phyloP scores from a whole-genome alignment of 2,888 invertebrate species.

The Microctonus hyperodae region DNA sequence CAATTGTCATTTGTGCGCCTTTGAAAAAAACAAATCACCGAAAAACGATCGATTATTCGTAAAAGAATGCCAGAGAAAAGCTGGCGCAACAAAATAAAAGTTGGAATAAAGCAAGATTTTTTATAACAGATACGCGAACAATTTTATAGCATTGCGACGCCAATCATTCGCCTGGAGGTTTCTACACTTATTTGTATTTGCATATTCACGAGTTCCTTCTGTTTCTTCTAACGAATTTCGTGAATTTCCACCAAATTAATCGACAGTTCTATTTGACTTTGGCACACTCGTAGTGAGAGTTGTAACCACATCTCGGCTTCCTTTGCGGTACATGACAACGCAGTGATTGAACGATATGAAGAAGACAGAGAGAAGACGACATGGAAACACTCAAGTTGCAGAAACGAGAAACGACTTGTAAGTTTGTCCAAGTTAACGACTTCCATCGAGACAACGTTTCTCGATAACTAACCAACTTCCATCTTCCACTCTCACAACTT shows the following conservation, averaged over 20 bases:
- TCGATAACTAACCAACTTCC: conserved; percentile 52
- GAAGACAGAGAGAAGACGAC: conserved; percentile 1
- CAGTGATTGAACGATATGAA: conserved; percentile 11
- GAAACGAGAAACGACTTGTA: conserved; percentile 34
- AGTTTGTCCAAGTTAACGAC: conserved; percentile 47
- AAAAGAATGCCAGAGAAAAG: not conserved
- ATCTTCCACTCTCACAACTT: conserved; percentile 30
- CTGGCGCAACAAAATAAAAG: not conserved
- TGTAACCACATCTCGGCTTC: conserved; percentile 22
- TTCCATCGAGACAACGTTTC: conserved; percentile 47
- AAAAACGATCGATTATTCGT: conserved; percentile 3
- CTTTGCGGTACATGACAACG: conserved; percentile 11
- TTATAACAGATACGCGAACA: not conserved
- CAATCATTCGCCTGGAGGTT: not conserved
- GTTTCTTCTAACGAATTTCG: not conserved
- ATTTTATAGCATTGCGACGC: not conserved
- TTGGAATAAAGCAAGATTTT: not conserved
- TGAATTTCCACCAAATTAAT: conserved; percentile 40
- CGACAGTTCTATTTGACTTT: conserved; percentile 42
- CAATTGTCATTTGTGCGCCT: not conserved
- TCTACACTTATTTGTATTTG: not conserved
- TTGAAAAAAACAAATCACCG: not conserved
- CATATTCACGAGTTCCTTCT: conserved; percentile 37
- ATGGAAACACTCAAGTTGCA: conserved; percentile 10
- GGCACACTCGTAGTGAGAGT: conserved; percentile 4